These are phyloP conservation scores for Pecten maximus DNA, from an alignment of 2,888 invertebrate species.

Conservation along the genomic window DNA sequence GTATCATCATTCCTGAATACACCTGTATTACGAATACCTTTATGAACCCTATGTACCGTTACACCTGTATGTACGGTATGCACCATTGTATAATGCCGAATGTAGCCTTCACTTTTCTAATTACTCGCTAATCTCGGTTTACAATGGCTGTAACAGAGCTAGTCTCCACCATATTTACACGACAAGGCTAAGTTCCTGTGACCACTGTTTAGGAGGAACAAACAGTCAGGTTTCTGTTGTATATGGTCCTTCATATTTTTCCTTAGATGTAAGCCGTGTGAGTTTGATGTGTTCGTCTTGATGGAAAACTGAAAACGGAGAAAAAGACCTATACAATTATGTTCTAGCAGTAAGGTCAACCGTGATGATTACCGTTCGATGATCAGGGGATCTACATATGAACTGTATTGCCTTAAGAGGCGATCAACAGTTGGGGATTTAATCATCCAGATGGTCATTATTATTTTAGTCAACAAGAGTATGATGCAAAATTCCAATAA, in stretches of 20 bases:
- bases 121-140: background rate
- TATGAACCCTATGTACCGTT: background rate
- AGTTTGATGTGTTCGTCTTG: background rate
- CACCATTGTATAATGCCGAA: background rate
- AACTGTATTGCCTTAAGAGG: no score
- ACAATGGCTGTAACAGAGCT: background rate
- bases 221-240: background rate
- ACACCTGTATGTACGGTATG: background rate
- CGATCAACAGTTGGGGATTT: no score
- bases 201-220: background rate
- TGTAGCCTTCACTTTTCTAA: slow-evolving; percentile 15
- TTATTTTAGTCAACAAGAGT: no score
- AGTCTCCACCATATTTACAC: background rate
- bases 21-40: background rate
- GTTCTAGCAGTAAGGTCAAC: no score
- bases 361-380: no score
- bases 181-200: background rate
- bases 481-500: no score
- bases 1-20: background rate
- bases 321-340: background rate
- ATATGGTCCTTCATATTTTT: background rate
- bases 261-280: background rate
- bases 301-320: background rate
- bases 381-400: no score
- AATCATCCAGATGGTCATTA: no score